Percentiles rank a stretch among this genome's conserved stretches.
Conservation (phyloP, 1,140 invertebrate genomes). For the Drosophila arizonae region DNA sequence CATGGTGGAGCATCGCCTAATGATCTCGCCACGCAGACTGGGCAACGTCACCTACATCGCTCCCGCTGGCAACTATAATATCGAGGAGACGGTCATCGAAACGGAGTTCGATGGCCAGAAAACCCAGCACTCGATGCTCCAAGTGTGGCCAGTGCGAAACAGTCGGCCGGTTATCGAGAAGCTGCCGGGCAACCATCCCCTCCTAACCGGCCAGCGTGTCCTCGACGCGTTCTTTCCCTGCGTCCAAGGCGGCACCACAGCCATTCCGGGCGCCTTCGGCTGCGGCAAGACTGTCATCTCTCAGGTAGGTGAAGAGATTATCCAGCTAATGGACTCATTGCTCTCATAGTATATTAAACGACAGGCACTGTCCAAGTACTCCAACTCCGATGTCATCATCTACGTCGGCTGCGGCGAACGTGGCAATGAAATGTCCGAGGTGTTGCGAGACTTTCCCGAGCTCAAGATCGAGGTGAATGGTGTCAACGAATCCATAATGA, state of each 20-base stretch:
- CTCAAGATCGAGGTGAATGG: constrained; percentile 98
- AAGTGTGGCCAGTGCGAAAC: constrained; percentile 97
- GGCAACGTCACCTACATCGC: constrained; percentile 98
- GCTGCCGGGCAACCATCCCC: constrained; percentile 97
- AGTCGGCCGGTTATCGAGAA: constrained; percentile 97
- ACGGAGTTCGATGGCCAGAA: constrained; percentile 98
- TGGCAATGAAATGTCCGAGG: constrained; percentile 94
- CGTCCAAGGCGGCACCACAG: constrained; percentile 99
- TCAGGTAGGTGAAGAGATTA: constrained; percentile 79
- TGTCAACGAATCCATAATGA: constrained; percentile 99
- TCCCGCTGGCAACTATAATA: constrained; percentile 94
- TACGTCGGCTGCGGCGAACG: constrained; percentile 99
- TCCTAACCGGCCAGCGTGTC: constrained; percentile 98
- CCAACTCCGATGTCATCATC: constrained; percentile 99
- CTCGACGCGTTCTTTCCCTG: constrained; percentile 99
- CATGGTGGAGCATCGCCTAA: constrained; percentile 96
- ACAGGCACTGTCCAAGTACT: constrained; percentile 97
- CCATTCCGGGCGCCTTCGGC: constrained; percentile 98
- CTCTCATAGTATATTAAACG: constrained; percentile 77
- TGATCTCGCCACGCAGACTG: constrained; percentile 95
- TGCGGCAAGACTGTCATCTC: constrained; percentile 85
- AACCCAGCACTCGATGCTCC: constrained; percentile 94
- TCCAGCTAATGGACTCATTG: background rate
- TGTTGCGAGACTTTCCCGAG: constrained; percentile 99
- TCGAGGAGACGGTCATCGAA: constrained; percentile 97